Conservation (phyloP, 2,797 vertebrate species). For the Aythya fuligula region DNA sequence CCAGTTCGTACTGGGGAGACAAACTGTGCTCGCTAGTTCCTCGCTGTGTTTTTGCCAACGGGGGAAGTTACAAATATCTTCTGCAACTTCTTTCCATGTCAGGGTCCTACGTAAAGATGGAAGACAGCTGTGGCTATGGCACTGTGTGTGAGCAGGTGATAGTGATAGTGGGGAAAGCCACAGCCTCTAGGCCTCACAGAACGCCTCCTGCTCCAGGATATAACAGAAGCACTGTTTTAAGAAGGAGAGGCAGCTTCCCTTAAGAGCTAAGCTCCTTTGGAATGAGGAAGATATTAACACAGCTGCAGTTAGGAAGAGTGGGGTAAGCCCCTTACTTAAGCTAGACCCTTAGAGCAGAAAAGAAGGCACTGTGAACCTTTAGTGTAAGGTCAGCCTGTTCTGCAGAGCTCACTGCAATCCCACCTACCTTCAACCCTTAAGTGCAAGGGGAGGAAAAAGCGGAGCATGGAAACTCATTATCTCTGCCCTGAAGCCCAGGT, state of each 20-base stretch:
- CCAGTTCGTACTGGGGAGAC: background rate
- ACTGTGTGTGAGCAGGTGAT: background rate
- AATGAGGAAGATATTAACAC: background rate
- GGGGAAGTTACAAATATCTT: slow-evolving; percentile 14
- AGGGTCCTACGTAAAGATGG: background rate
- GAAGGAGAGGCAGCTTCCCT: background rate
- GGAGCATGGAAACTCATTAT: background rate
- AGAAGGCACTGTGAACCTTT: background rate
- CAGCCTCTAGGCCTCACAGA: background rate
- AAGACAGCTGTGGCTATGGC: background rate
- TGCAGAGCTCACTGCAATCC: background rate
- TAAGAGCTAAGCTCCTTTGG: background rate
- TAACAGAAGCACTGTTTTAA: background rate
- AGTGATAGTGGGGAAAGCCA: background rate
- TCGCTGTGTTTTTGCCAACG: background rate
- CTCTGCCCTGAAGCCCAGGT: background rate
- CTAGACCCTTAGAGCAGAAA: background rate
- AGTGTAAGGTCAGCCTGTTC: background rate
- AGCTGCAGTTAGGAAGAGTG: background rate
- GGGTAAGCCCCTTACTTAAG: background rate
- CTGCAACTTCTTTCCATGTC: background rate
- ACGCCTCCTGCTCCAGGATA: background rate
- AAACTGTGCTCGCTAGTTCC: background rate
- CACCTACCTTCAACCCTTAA: background rate
- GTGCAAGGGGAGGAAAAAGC: background rate